Evolutionary conservation across 2,113 vertebrate genomes (phyloP).

Genomic region (Lichenostomus cassidix): DNA sequence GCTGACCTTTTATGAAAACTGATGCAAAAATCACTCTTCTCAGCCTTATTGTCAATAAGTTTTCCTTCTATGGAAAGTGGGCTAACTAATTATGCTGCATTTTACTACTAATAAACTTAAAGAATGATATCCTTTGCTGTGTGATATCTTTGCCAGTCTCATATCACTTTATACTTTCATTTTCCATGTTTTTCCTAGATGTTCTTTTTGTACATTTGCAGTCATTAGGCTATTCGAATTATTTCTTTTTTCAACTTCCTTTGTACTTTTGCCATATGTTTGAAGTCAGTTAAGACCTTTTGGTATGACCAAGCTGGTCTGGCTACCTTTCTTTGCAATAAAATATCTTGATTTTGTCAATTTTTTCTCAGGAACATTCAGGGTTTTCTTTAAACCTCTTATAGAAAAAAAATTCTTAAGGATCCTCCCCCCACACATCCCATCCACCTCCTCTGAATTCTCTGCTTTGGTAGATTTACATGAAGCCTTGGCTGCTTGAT

Average conservation of each 20-base stretch:
- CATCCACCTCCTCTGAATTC: not conserved
- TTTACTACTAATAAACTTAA: not conserved
- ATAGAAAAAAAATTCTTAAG: not conserved
- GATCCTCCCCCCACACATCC: not conserved
- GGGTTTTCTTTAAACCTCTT: not conserved
- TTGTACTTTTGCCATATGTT: not conserved
- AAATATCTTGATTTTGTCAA: rapidly evolving
- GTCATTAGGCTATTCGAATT: not conserved
- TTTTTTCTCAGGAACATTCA: not conserved
- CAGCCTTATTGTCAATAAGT: not conserved
- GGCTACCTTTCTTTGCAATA: not conserved
- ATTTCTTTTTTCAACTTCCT: not conserved
- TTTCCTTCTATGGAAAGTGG: not conserved
- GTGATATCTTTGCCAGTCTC: not conserved
- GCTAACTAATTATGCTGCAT: not conserved
- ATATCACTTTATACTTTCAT: not conserved
- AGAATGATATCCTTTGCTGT: not conserved
- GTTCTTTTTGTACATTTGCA: not conserved
- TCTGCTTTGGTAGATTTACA: not conserved
- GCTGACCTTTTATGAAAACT: conserved; percentile 24
- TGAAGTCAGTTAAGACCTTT: not conserved
- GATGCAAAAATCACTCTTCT: not conserved
- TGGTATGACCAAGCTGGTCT: not conserved
- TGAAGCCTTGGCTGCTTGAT: not conserved
- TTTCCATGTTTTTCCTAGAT: not conserved